Evolutionary conservation across 1,140 invertebrate genomes (phyloP).

Genomic region (Laodelphax striatellus): DNA sequence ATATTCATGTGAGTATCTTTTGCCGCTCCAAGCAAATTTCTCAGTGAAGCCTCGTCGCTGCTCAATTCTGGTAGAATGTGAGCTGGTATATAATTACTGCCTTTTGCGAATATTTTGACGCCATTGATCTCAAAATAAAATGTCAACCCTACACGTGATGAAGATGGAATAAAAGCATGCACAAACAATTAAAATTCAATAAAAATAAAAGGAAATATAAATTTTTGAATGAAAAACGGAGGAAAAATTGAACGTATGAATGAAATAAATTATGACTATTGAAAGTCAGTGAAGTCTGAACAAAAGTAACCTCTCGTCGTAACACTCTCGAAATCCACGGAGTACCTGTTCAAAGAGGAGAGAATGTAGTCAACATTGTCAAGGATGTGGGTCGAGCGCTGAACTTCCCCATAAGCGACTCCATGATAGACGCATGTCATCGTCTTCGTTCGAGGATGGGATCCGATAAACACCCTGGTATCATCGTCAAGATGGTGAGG

Average conservation of each 20-base stretch:
- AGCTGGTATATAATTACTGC: constrained; percentile 90
- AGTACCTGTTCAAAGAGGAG: background rate
- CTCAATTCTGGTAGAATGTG: constrained; percentile 68
- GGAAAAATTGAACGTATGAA: too few relatives aligned
- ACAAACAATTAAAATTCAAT: background rate
- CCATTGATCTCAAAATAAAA: constrained; percentile 89
- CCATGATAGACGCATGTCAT: background rate
- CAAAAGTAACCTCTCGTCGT: background rate
- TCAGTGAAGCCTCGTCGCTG: background rate
- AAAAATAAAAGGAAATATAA: background rate
- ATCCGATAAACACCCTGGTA: background rate
- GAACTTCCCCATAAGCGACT: background rate
- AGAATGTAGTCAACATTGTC: background rate
- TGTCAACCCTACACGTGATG: constrained; percentile 44
- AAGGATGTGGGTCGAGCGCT: background rate
- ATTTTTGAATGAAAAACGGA: background rate
- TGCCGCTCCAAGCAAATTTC: background rate
- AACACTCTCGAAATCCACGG: constrained; percentile 3
- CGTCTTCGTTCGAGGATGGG: background rate
- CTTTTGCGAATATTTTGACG: constrained; percentile 87
- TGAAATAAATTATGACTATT: too few relatives aligned
- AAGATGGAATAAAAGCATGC: constrained; percentile 22
- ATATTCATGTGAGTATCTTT: constrained; percentile 79
- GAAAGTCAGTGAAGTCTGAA: too few relatives aligned
- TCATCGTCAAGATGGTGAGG: background rate